Base-by-base conservation (phyloP, 2,113 vertebrate genomes). In the Irena cyanogastra region DNA sequence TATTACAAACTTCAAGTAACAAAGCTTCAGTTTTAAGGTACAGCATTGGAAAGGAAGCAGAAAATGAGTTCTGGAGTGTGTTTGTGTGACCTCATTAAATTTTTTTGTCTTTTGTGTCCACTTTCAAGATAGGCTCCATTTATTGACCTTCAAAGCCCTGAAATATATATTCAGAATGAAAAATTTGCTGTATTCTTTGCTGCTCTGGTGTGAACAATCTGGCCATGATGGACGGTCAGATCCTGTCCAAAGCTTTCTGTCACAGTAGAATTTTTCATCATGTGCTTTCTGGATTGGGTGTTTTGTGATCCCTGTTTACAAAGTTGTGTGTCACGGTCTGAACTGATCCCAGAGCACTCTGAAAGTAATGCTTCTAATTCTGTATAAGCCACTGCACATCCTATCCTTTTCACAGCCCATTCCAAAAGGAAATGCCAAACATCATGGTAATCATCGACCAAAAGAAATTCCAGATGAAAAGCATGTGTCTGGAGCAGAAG, bases 391-490 rank as follows among this genome's bases (percentile, higher is more conserved):
- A 33, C n/a, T 33, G 23, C 44, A 47, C 31, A 70, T 75, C 53
- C 77, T 47, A 4, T 27, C 60, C 61, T 69, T 89, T 77, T 78
- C 61, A 81, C 27, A 45, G 26, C 41, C 37, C 15, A 23, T 8
- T 45, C 49, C 37, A 53, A 64, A 75, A 93, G 91, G 91, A 97
- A 92, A 91, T 85, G 45, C 79, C 87, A 95, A 64, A 61, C 31
- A 10, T 13, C 11, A 44, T 23, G 63, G n/a, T 81, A 93, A 71
- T 87, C 10, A 19, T 42, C 47, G 42, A 44, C 6, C 57, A 52
- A 68, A 66, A 71, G 9, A 44, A 84, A 71, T 75, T 45, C 24
- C 37, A 61, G 37, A 72, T 65, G 61, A 13, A 63, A 74, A 74
- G 22, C 64, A n/a, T 22, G 3, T 89, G 54, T 68, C 28, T 52